Evolutionary conservation across 2,797 vertebrate genomes (phyloP).

Genomic region (Melanotaenia maccullochi): DNA sequence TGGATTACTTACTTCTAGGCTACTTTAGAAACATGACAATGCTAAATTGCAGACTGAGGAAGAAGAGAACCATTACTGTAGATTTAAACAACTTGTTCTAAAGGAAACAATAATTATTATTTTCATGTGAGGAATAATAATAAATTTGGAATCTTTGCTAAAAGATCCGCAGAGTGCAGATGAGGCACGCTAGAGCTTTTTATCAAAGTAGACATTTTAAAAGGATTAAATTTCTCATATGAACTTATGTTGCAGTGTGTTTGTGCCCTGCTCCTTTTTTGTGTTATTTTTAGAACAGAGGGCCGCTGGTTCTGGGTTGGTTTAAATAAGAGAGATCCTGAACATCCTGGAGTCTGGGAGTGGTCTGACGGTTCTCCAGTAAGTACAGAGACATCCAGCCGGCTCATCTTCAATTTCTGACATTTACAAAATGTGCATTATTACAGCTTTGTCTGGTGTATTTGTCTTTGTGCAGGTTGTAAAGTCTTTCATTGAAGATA

Average conservation of each 20-base stretch:
- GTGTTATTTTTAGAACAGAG: constrained; percentile 80
- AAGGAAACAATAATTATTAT: background rate
- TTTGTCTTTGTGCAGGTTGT: constrained; percentile 84
- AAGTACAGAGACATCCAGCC: constrained; percentile 59
- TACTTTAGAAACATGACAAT: background rate
- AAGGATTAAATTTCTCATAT: background rate
- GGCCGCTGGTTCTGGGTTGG: constrained; percentile 96
- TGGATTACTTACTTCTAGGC: background rate
- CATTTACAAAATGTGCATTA: background rate
- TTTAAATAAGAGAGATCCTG: constrained; percentile 91
- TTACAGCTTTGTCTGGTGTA: background rate
- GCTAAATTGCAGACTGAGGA: background rate
- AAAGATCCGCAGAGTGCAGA: background rate
- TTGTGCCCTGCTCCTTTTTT: constrained; percentile 52
- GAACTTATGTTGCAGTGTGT: constrained; percentile 30
- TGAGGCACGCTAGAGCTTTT: background rate
- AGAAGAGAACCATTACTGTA: background rate
- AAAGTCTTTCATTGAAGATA: constrained; percentile 88
- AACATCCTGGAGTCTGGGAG: constrained; percentile 86
- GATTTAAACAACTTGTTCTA: background rate
- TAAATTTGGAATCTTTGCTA: background rate
- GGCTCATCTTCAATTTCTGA: background rate
- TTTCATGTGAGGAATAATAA: too few relatives aligned
- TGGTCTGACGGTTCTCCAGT: constrained; percentile 94
- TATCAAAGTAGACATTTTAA: background rate